Evolutionary conservation across 2,797 vertebrate species (phyloP).

Genomic region (Karalla daura): DNA sequence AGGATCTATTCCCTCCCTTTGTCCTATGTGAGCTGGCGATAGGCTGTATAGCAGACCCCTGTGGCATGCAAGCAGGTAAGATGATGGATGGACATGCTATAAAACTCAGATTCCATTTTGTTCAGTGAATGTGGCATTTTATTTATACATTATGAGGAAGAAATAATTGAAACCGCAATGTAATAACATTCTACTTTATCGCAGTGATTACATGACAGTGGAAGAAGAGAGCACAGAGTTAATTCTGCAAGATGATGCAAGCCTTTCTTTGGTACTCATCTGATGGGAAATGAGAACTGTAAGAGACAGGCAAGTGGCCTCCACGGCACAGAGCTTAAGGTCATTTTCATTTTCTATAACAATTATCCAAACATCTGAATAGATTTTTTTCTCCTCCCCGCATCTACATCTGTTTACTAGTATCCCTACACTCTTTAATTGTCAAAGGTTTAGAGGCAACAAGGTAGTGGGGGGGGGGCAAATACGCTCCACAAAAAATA

Average conservation of each 20-base stretch:
- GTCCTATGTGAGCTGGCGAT: too few species aligned
- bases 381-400: neutral
- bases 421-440: conserved; percentile 1
- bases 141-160: too few species aligned
- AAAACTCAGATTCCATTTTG: too few species aligned
- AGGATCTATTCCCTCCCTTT: too few species aligned
- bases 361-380: conserved; percentile 19
- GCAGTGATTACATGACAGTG: too few species aligned
- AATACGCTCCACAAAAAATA: conserved; percentile 45
- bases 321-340: conserved; percentile 24
- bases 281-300: neutral
- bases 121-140: too few species aligned
- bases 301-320: conserved; percentile 22
- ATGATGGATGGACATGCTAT: too few species aligned
- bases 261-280: conserved; percentile 10
- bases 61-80: too few species aligned
- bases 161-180: too few species aligned
- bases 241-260: conserved; percentile 20
- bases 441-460: conserved; percentile 25
- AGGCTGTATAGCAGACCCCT: too few species aligned
- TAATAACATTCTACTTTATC: too few species aligned
- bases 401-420: conserved; percentile 1
- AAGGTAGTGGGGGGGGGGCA: conserved; percentile 7
- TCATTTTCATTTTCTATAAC: conserved; percentile 22
- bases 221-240: too few species aligned